Base-by-base conservation (phyloP, 2,113 vertebrate genomes). In the Cyprinodon tularosa region DNA sequence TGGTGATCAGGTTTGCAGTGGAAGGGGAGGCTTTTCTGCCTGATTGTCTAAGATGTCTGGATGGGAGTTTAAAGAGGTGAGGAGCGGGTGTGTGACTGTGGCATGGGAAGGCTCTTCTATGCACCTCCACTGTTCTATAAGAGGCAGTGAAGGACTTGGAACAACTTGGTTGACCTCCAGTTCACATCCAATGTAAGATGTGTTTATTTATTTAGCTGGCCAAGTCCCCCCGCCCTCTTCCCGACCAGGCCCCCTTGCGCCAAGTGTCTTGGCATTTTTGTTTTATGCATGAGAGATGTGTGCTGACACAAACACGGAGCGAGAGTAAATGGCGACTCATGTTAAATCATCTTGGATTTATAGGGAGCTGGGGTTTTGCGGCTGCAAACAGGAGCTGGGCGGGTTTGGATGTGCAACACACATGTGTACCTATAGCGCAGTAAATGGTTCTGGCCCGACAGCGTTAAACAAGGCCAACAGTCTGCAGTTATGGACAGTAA, bases 381-480 rank as follows among this genome's bases (percentile, higher is more conserved):
- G 74, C 64, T 50, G 65, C 20, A 20, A 42, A 45, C 70, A 57
- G 36, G 17, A 29, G 20, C 17, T 42, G 50, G 50, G 67, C 17
- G 48, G 20, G 36, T 29, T 29, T 29, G 29, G 29, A 29, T 71
- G 53, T 64, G 15, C 6, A 17, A 45, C 48, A 42, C 44, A 72
- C 53, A 60, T 20, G 75, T 68, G 9, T 20, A 3, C 66, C 50
- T 60, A 81, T 73, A 62, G 71, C 65, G 65, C 80, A 73, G 74
- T 86, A 84, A 86, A 71, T 87, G 80, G 80, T 86, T 88, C 81
- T 77, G 77, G 76, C 80, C 68, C 70, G 81, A 73, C 63, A 72
- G 87, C 78, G 75, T 78, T 85, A 75, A 90, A 92, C 89, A 91
- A 91, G 89, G 91, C 86, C 84, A 87, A 79, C 81, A 62, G 83